Base-by-base conservation (phyloP, 2,797 vertebrate species). In the Leuciscus waleckii region DNA sequence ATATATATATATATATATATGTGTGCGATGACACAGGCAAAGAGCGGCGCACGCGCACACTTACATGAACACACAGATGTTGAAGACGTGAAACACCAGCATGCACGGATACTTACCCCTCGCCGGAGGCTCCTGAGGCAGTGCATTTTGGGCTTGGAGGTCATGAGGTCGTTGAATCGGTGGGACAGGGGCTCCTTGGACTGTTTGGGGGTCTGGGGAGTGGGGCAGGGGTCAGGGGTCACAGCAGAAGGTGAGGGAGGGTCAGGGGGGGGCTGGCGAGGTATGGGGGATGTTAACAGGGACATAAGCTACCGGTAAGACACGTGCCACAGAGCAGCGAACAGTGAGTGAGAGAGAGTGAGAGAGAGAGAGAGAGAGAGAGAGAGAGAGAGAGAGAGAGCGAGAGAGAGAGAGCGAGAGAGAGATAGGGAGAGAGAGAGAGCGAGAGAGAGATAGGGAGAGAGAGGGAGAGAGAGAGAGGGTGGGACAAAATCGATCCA, bases 141-240 rank as follows among this genome's bases (percentile, higher is more conserved):
- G 96, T 99, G 97, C 96, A 99, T 98, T 99, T 98, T 99, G 96
- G 98, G 97, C 97, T 99, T 99, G 97, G 98, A 98, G 95, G 95
- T 95, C 97, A 99, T 98, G 96, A 99, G 98, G 95, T 99, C 98
- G 97, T 99, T 98, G 97, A 99, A 97, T 95, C 98, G 98, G 92
- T 98, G 97, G 94, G 98, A 98, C 95, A 99, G 97, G 96, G 97
- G 96, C 95, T 99, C 98, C 97, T 99, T 98, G 92, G 96, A 97
- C 97, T 99, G 98, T 97, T 99, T 99, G 96, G 98, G 98, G 97
- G 98, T 99, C 96, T 98, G 98, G 95, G 98, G 89, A 84, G 85
- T 37, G 85, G 89, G 96, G 97, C 98, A 98, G 71, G 89, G 96
- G 97, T 98, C 98, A 95, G 98, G 98, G 96, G 98, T 97, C 97